Evolutionary conservation across 2,888 invertebrate species (phyloP).

Genomic region (Ectemnius lituratus): DNA sequence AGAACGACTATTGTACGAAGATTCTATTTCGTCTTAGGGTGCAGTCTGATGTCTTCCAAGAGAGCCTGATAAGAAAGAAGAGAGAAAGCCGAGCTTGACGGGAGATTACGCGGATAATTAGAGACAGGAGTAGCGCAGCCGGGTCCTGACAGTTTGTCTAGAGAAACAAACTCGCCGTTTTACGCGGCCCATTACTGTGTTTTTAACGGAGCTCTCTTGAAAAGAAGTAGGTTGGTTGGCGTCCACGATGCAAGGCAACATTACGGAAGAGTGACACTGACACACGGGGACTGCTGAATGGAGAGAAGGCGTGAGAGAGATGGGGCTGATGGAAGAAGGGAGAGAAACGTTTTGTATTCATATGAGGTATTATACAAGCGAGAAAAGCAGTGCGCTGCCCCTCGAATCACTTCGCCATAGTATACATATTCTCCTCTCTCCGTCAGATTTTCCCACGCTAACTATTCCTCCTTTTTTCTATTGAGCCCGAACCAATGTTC

Average conservation of each 20-base stretch:
- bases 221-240: constrained; percentile 60
- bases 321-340: constrained; percentile 19
- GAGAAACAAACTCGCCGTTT: constrained; percentile 5
- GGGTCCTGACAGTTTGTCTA: no score
- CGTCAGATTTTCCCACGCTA: constrained; percentile 19
- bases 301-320: constrained; percentile 12
- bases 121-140: no score
- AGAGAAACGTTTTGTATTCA: constrained; percentile 51
- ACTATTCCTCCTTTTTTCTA: constrained; percentile 24
- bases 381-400: constrained; percentile 65
- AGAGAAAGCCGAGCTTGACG: no score
- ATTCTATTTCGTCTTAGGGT: no score
- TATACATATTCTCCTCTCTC: not conserved
- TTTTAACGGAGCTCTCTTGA: constrained; percentile 34
- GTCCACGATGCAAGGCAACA: constrained; percentile 31
- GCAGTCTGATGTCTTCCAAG: no score
- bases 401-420: constrained; percentile 44
- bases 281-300: constrained; percentile 24
- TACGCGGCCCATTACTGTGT: constrained; percentile 5
- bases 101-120: no score
- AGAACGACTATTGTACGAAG: no score
- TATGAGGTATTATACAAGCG: constrained; percentile 58
- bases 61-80: no score
- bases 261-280: constrained; percentile 18
- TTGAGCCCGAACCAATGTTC: not conserved